Evolutionary conservation across 2,797 vertebrate species (phyloP), one percentile per base, ranked within the genome.

Genomic region (Anas georgica): DNA sequence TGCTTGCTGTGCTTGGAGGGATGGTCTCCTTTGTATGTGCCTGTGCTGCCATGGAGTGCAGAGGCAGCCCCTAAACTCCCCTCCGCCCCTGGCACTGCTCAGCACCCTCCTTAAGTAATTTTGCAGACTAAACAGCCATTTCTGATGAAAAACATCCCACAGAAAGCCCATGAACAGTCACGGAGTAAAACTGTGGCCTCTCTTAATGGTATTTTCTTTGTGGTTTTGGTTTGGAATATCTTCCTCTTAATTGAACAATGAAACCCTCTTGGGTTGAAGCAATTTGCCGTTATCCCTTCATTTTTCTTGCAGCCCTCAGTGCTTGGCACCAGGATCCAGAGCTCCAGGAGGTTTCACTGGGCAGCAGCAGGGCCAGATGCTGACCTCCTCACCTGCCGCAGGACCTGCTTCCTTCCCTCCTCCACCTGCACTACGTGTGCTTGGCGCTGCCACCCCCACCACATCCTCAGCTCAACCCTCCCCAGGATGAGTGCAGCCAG

Each of bases 131-230:
- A 48, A 5, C 90, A 90, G 92, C 74, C 33, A 7, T 29, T 75
- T 86, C 91, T 94, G 91, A 93, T 96, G 93, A 90, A 93, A 94
- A 95, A 91, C 81, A 90, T 95, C 93, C 93, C 92, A 55, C 63
- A 35, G 77, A 86, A 93, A 94, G 78, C 74, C 83, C 64, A 37
- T 0, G 63, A 94, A 50, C 46, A 72, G 78, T 76, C 94, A 74
- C 20, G 5, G 8, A 80, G 90, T 86, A 69, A 2, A 79, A 4
- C 81, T 2, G 75, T 12, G 15, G 88, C 83, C 81, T 91, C 95
- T 12, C 81, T 39, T 93, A 86, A 90, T 82, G 91, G 67, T 85
- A 82, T 91, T 94, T 95, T 41, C 94, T 82, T 86, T 93, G 94
- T 74, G 88, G 90, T 83, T 95, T 95, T 45, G 88, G 86, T 74